Percentiles rank a stretch among this genome's conserved stretches.
phyloP scores from a whole-genome alignment of 1,140 invertebrate species.

The Patella vulgata region DNA sequence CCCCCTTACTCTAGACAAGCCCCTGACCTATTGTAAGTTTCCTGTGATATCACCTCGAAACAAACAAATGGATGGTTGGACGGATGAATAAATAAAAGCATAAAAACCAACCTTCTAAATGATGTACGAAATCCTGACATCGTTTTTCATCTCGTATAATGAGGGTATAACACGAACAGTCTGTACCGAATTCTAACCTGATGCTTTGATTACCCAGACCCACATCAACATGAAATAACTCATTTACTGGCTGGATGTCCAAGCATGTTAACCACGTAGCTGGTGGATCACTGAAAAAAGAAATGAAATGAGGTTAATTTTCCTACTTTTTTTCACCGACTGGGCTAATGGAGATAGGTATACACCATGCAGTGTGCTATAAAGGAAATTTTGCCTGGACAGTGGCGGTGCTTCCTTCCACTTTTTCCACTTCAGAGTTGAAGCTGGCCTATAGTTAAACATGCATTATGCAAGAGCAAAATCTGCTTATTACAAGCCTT shows the following conservation, averaged over 20 bases:
- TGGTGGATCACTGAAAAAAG: conserved; percentile 30
- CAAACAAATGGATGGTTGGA: conserved; percentile 39
- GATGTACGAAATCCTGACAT: conserved; percentile 46
- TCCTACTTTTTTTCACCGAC: too few species aligned
- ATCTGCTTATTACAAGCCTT: too few species aligned
- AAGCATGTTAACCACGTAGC: conserved; percentile 44
- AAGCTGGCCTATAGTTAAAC: too few species aligned
- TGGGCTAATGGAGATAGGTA: too few species aligned
- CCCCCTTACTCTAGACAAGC: too few species aligned
- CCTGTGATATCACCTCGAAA: too few species aligned
- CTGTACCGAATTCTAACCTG: conserved; percentile 57
- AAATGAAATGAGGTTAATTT: not conserved
- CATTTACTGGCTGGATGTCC: conserved; percentile 56
- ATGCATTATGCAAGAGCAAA: too few species aligned
- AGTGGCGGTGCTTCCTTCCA: too few species aligned
- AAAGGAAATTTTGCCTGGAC: too few species aligned
- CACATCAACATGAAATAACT: conserved; percentile 56
- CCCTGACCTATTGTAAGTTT: too few species aligned
- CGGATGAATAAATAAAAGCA: not conserved
- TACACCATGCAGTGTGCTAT: too few species aligned
- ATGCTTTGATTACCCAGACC: conserved; percentile 57
- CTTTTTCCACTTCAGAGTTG: too few species aligned
- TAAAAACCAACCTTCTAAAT: conserved; percentile 45
- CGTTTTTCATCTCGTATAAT: conserved; percentile 48
- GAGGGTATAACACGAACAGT: conserved; percentile 57